Evolutionary conservation across 2,113 vertebrate species (phyloP), one percentile per base, ranked within the genome.

Genomic region (Ceyx melanurus): DNA sequence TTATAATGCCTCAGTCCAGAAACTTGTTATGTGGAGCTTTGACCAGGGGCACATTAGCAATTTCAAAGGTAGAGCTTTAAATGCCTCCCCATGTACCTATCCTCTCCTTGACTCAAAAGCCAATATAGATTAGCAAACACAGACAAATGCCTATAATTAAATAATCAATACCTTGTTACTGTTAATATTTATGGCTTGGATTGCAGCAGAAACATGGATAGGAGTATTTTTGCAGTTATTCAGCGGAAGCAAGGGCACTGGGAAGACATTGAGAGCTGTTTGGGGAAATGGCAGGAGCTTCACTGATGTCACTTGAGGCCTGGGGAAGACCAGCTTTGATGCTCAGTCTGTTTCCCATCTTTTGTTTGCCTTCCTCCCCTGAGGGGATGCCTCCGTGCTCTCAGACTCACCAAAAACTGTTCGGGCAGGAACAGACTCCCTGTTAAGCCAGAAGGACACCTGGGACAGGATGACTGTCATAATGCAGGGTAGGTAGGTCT

Each of bases 391-490:
- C 29, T 56, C 31, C 2, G 1, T 8, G n/a, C 66, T 35, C 66
- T 78, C 46, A 79, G 82, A 97, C 99, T 99, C 96, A 99, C 99
- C 99, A 57, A 99, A 99, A 29, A 99, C 99, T 0, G 99, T 99
- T 88, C 99, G 98, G 5, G 99, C 99, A 51, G 99, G 99, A 70
- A 99, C 99, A 0, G 99, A 99, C 89, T 99, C 99, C 89, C 99
- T 98, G 97, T 99, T 99, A 57, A 99, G 98, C 99, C 99, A 99
- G 98, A 99, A 99, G 95, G 99, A 99, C 51, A 99, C 99, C 97
- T 99, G 99, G 91, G 99, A 99, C 91, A 99, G 98, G 95, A 99
- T 99, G 97, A 99, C 99, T 1, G 99, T 99, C 99, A 99, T 99
- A 96, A 99, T 99, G 97, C 99, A 99, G 67, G 99, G 99, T 62